Base-by-base conservation (phyloP, 2,113 vertebrate genomes). In the Hippocampus abdominalis region DNA sequence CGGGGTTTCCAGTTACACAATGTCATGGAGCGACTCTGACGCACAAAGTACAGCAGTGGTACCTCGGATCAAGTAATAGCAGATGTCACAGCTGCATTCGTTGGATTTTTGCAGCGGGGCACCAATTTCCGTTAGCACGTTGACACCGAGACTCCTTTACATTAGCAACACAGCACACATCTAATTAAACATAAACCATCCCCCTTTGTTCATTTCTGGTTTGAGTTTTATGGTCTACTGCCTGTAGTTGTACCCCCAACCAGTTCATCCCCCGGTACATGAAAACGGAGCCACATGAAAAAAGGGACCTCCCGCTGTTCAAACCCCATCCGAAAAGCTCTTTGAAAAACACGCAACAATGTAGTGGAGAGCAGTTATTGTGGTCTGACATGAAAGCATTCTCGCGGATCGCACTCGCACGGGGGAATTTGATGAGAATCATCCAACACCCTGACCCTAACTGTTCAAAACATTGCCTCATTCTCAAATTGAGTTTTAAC, bases 151-250 rank as follows among this genome's bases (percentile, higher is more conserved):
- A 11, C 21, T 23, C 23, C 51, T 49, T 49, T 20, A 48, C 21
- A 21, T 53, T n/a, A 49, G 20, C 48, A 69, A 66, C 65, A 49
- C 59, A 68, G 73, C 63, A 77, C 71, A 32, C 21, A 42, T 76
- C 82, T 63, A 66, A 75, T 81, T 69, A 53, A 16, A 71, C 32
- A 61, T 66, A 66, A 21, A 32, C 25, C 9, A 70, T 32, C 48
- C 0, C 12, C 23, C 53, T 6, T 3, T 72, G 75, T 75, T 73
- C 48, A 66, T 64, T 40, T 74, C 73, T 78, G 66, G 71, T 60
- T 83, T 69, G 71, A 70, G 81, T 87, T 85, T 88, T 76, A 83
- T 84, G 82, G 86, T 79, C 69, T 82, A 48, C 63, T 51, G 80
- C 62, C 77, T 84, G 86, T 85, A 85, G 82, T 49, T 77, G 75